Evolutionary conservation across 2,797 vertebrate genomes (phyloP), one percentile per base, ranked within the genome.

Genomic region (Ptychadena robeensis): DNA sequence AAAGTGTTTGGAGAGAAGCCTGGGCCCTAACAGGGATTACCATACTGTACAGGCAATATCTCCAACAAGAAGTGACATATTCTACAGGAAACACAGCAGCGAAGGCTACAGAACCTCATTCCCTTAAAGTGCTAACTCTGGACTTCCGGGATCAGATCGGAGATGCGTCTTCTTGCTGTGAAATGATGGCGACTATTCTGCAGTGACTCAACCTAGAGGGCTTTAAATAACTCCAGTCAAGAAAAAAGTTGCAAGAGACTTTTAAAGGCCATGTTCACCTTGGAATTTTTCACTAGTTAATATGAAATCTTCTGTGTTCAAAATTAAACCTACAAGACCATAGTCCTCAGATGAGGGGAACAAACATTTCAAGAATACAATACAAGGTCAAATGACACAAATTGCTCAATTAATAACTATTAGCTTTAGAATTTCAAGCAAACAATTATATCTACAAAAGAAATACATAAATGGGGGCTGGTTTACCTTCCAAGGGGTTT

Each of bases 371-470:
- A 34, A 25, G n/a, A 63, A 7, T 25, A 37, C 37, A 37, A 40
- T 64, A 57, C 32, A 68, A 73, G 48, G 82, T 68, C 12, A 86
- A 34, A 83, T 34, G 75, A 15, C n/a, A n/a, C n/a, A n/a, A n/a
- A n/a, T n/a, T n/a, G 14, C 80, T 31, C 79, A 44, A 73, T 66
- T 67, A 74, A 88, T 87, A 75, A 74, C n/a, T 87, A 85, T 32
- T 84, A 40, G 71, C 86, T 84, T 27, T 65, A 84, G 72, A 57
- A n/a, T n/a, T n/a, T n/a, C n/a, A n/a, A n/a, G n/a, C n/a, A n/a
- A n/a, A n/a, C n/a, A n/a, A n/a, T n/a, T n/a, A n/a, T n/a, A n/a
- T n/a, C n/a, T n/a, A n/a, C n/a, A n/a, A n/a, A n/a, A n/a, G n/a
- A n/a, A n/a, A n/a, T n/a, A n/a, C n/a, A n/a, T n/a, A n/a, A n/a